Percentiles rank a stretch among this genome's conserved stretches.
These are phyloP conservation scores for Pachypanchax playfairii DNA, from an alignment of 2,113 vertebrate genomes.

Conservation along the genomic window DNA sequence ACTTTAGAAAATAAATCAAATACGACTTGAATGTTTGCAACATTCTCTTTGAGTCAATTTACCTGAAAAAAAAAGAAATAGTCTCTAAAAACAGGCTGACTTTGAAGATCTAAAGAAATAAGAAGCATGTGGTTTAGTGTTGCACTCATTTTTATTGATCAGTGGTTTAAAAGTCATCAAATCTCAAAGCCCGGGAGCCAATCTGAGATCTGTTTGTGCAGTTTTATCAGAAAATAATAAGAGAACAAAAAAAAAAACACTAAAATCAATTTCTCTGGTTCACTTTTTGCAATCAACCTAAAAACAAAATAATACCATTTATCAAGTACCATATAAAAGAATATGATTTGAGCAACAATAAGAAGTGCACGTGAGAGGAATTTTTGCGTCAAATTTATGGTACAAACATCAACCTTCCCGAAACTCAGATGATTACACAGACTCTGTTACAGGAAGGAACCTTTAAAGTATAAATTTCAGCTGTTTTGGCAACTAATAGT, in stretches of 20 bases:
- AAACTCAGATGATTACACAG: constrained; percentile 39
- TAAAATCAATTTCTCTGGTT: constrained; percentile 64
- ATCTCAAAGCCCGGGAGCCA: constrained; percentile 64
- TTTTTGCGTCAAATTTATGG: constrained; percentile 33
- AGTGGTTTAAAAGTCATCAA: constrained; percentile 82
- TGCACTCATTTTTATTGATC: constrained; percentile 82
- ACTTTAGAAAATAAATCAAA: too few relatives aligned
- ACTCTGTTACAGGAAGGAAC: constrained; percentile 38
- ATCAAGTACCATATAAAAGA: constrained; percentile 75
- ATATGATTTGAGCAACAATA: constrained; percentile 50
- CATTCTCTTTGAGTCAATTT: neutral
- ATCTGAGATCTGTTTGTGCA: constrained; percentile 77
- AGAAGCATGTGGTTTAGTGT: constrained; percentile 67
- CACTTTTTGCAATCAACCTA: constrained; percentile 55
- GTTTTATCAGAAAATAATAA: constrained; percentile 77
- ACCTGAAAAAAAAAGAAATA: neutral
- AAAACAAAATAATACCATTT: constrained; percentile 61
- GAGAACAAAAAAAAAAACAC: constrained; percentile 65
- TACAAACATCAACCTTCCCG: constrained; percentile 30
- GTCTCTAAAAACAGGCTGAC: neutral
- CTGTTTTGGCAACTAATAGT: constrained; percentile 65
- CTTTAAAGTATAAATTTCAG: constrained; percentile 37
- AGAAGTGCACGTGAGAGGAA: constrained; percentile 72
- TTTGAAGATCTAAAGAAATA: constrained; percentile 41
- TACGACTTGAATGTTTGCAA: too few relatives aligned